phyloP scores from a whole-genome alignment of 2,888 invertebrate species.

The Calliphora vomitoria region DNA sequence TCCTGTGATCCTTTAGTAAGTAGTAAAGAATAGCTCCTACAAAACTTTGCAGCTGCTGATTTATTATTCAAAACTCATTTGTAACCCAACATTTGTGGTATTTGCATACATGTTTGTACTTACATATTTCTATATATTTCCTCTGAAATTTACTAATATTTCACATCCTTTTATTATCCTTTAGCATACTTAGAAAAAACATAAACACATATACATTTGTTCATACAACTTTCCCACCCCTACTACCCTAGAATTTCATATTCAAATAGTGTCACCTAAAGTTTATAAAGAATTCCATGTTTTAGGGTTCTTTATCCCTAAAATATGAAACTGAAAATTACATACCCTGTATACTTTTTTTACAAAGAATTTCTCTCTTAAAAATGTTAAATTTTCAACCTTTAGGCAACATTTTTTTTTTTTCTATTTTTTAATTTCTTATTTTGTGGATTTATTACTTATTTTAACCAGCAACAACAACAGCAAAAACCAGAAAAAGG shows the following conservation, averaged over 20 bases:
- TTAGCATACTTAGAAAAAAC: background rate
- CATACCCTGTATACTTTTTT: background rate
- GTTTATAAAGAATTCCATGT: conserved; percentile 26
- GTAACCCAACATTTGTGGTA: background rate
- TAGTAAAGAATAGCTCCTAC: too few species aligned
- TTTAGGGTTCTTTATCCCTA: conserved; percentile 46
- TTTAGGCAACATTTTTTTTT: conserved; percentile 47
- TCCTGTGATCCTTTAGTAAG: too few species aligned
- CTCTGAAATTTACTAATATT: conserved; percentile 42
- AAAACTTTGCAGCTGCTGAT: background rate
- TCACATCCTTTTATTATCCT: conserved; percentile 33
- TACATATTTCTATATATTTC: background rate
- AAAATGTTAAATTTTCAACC: conserved; percentile 53
- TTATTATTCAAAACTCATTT: conserved; percentile 35
- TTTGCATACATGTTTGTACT: background rate
- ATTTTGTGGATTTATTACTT: conserved; percentile 66
- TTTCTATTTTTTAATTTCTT: conserved; percentile 66
- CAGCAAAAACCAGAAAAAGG: conserved; percentile 13
- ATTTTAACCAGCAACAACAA: conserved; percentile 32
- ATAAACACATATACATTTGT: background rate
- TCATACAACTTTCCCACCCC: background rate
- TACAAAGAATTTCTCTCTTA: background rate
- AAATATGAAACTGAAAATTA: conserved; percentile 37
- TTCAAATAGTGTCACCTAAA: conserved; percentile 67
- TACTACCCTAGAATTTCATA: conserved; percentile 51